Evolutionary conservation across 2,113 vertebrate genomes (phyloP).

Genomic region (Anthoscopus minutus): DNA sequence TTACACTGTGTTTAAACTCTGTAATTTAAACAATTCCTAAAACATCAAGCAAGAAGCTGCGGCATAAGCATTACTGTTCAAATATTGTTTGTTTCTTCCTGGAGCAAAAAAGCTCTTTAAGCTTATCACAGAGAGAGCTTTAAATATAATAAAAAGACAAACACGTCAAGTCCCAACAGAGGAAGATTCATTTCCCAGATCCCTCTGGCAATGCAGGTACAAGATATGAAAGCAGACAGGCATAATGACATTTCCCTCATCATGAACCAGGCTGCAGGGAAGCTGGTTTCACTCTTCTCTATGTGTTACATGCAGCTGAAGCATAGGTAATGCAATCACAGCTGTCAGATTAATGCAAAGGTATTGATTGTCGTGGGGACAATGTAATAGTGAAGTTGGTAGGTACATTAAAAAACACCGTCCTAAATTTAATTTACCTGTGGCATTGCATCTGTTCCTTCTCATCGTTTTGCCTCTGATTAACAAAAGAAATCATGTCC

Average conservation of each 20-base stretch:
- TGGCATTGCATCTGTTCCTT: slow-evolving; percentile 17
- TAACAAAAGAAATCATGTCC: not conserved
- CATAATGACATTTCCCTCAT: slow-evolving; percentile 72
- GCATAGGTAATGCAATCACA: slow-evolving; percentile 71
- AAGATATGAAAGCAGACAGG: slow-evolving; percentile 67
- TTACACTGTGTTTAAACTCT: not conserved
- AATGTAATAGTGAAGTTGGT: slow-evolving; percentile 45
- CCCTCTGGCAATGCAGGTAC: slow-evolving; percentile 67
- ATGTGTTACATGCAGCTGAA: slow-evolving; percentile 56
- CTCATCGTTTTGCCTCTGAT: slow-evolving; percentile 24
- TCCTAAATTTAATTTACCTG: slow-evolving; percentile 60
- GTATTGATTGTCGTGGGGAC: slow-evolving; percentile 59
- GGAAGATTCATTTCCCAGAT: slow-evolving; percentile 58
- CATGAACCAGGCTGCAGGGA: slow-evolving; percentile 59
- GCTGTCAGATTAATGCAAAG: slow-evolving; percentile 71
- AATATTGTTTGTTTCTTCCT: slow-evolving; percentile 1
- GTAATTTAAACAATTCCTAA: not conserved
- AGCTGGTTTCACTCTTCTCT: slow-evolving; percentile 55
- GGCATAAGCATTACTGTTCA: not conserved
- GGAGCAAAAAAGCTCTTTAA: not conserved
- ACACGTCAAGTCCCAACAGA: slow-evolving; percentile 18
- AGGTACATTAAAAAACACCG: slow-evolving; percentile 40
- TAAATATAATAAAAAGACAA: slow-evolving; percentile 58
- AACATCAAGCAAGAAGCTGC: not conserved
- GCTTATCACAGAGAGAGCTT: not conserved